These are phyloP conservation scores for Diprion similis DNA, from an alignment of 1,140 invertebrate species.

Conservation along the genomic window DNA sequence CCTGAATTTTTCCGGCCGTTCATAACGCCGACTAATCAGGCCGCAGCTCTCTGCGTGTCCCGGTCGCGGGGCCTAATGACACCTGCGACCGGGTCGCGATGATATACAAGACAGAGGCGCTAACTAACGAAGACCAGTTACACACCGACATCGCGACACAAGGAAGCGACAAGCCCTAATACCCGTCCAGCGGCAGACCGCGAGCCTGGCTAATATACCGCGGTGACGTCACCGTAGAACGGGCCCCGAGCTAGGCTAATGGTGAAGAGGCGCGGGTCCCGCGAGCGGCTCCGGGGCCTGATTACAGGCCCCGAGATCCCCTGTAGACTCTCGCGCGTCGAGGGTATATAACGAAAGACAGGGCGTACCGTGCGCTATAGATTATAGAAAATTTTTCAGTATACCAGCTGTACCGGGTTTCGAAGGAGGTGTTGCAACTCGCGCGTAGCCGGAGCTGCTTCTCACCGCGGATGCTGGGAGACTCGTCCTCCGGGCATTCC, in stretches of 20 bases:
- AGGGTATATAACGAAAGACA: conserved; percentile 2
- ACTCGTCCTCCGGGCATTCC: neutral
- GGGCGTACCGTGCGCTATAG: conserved; percentile 1
- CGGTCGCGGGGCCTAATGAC: conserved; percentile 47
- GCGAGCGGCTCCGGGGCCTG: conserved; percentile 5
- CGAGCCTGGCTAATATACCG: neutral
- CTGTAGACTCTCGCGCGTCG: conserved; percentile 6
- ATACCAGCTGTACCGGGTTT: neutral
- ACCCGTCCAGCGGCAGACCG: too few relatives aligned
- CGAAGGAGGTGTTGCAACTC: conserved; percentile 4
- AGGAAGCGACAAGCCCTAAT: neutral
- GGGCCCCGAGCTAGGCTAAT: conserved; percentile 1
- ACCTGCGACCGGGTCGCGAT: conserved; percentile 43
- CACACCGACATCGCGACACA: neutral
- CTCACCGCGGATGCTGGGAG: neutral
- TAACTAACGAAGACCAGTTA: conserved; percentile 54
- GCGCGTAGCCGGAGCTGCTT: neutral
- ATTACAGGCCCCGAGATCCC: conserved; percentile 3
- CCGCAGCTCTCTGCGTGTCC: neutral
- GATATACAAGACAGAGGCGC: conserved; percentile 54
- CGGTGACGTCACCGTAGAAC: neutral
- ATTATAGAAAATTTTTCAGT: neutral
- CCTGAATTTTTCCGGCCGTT: conserved; percentile 1
- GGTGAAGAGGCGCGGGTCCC: neutral
- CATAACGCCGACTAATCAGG: neutral